Evolutionary conservation across 2,888 invertebrate genomes (phyloP).

Genomic region (Lymantria dispar): DNA sequence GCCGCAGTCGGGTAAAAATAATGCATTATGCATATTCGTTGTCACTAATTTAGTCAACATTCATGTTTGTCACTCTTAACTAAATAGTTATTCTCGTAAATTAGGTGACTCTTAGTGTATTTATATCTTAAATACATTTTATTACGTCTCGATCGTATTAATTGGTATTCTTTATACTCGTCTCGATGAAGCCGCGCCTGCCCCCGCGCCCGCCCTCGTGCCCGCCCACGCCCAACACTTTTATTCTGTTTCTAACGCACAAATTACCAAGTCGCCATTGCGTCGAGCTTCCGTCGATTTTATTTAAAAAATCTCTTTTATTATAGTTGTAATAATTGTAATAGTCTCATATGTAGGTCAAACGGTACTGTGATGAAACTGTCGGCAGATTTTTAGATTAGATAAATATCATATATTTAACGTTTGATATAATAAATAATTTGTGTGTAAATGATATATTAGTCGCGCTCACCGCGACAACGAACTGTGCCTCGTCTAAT

Average conservation of each 20-base stretch:
- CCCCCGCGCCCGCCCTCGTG: constrained; percentile 6
- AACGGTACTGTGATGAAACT: constrained; percentile 10
- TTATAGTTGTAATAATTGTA: constrained; percentile 12
- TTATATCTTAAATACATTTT: too few relatives aligned
- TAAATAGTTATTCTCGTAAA: too few relatives aligned
- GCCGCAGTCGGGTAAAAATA: too few relatives aligned
- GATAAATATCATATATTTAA: too few relatives aligned
- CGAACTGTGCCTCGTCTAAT: neutral
- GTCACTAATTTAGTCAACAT: too few relatives aligned
- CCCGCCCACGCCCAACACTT: constrained; percentile 19
- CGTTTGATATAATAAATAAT: neutral
- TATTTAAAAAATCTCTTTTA: constrained; percentile 25
- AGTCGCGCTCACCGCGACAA: neutral
- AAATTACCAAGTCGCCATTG: constrained; percentile 13
- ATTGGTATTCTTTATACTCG: too few relatives aligned
- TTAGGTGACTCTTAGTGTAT: too few relatives aligned
- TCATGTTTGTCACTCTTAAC: too few relatives aligned
- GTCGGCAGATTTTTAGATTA: neutral
- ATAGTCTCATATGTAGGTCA: constrained; percentile 18
- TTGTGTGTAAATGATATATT: neutral
- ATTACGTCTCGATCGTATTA: too few relatives aligned
- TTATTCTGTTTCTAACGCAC: constrained; percentile 26
- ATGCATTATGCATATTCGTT: too few relatives aligned
- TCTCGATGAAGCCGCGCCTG: neutral
- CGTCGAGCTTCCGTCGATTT: constrained; percentile 22